Percentiles rank a stretch among this genome's conserved stretches.
phyloP scores from a whole-genome alignment of 2,797 vertebrate genomes.

The Astyanax mexicanus region DNA sequence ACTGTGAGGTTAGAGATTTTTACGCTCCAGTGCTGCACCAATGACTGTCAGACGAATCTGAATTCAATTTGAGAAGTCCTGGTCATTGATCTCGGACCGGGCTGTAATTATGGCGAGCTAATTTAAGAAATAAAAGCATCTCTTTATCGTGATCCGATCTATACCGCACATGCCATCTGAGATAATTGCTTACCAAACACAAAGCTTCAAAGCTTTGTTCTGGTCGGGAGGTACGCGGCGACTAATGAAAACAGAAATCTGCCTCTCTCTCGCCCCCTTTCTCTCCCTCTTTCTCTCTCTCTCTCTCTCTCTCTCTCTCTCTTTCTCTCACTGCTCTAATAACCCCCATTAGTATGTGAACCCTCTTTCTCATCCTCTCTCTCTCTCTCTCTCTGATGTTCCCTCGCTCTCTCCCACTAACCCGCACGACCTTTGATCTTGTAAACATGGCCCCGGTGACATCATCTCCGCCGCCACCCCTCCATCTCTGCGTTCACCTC shows the following conservation, averaged over 20 bases:
- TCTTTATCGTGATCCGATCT: conserved; percentile 1
- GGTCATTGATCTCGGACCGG: not conserved
- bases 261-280: not conserved
- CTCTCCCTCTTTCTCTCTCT: not conserved
- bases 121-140: conserved; percentile 16
- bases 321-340: conserved; percentile 9
- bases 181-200: conserved; percentile 17
- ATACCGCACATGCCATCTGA: not conserved
- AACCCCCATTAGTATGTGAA: conserved; percentile 38
- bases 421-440: conserved; percentile 16
- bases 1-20: not conserved
- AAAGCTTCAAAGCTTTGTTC: conserved; percentile 9
- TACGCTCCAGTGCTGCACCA: not conserved
- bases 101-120: conserved; percentile 2
- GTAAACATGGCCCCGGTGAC: conserved; percentile 28
- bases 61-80: not conserved
- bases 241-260: conserved; percentile 21
- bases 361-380: conserved; percentile 39
- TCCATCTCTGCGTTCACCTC: not conserved
- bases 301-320: not conserved
- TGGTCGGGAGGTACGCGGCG: not conserved
- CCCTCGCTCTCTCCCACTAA: conserved; percentile 18
- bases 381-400: conserved; percentile 31
- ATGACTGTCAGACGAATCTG: not conserved
- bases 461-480: conserved; percentile 20